Evolutionary conservation across 2,113 vertebrate species (phyloP).

Genomic region (Felis chaus): DNA sequence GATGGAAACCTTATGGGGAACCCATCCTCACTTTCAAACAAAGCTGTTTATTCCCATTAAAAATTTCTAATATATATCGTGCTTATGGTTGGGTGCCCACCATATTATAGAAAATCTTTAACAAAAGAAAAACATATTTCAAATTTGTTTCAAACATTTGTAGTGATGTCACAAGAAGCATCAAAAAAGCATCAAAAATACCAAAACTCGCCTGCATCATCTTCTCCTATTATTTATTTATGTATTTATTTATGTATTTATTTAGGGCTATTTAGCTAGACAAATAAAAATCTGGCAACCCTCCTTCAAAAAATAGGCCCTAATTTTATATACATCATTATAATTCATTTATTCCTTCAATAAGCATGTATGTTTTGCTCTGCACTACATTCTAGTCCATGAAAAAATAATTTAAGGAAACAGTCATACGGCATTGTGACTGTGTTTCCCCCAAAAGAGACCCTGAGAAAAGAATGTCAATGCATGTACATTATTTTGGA

Average conservation of each 20-base stretch:
- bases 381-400: background rate
- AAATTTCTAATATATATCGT: background rate
- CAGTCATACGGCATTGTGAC: background rate
- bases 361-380: background rate
- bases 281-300: background rate
- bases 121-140: background rate
- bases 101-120: background rate
- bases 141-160: background rate
- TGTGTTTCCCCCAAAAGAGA: background rate
- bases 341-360: background rate
- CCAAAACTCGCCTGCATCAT: background rate
- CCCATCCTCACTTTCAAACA: background rate
- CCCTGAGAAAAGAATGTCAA: background rate
- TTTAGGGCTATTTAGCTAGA: background rate
- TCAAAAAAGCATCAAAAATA: background rate
- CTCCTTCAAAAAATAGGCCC: background rate
- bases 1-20: background rate
- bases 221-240: background rate
- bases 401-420: background rate
- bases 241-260: background rate
- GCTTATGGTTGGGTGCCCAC: background rate
- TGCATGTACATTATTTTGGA: background rate
- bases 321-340: background rate
- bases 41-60: slow-evolving; percentile 1
- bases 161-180: background rate